Conservation (phyloP, 2,797 vertebrate genomes). For the Melanotaenia nigrans region DNA sequence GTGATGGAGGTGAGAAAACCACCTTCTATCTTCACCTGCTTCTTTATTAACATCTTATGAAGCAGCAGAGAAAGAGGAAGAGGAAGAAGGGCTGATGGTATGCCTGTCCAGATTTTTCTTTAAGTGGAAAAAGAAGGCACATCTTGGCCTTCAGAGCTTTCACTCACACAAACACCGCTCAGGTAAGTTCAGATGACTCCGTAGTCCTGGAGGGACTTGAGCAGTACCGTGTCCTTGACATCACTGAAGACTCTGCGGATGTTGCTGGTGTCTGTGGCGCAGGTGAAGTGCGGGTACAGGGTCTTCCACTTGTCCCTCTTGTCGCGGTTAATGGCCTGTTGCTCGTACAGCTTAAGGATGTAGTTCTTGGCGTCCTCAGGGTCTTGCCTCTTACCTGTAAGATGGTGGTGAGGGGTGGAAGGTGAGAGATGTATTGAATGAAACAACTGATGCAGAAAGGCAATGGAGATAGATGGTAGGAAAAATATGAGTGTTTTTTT, state of each 20-base stretch:
- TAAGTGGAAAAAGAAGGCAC: not conserved
- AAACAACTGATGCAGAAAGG: not conserved
- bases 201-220: constrained; percentile 80
- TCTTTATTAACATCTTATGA: constrained; percentile 14
- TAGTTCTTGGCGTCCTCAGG: constrained; percentile 71
- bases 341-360: constrained; percentile 80
- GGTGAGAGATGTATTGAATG: not conserved
- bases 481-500: too few species aligned
- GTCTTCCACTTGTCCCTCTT: constrained; percentile 70
- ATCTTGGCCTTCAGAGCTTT: constrained; percentile 8
- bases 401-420: not conserved
- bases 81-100: not conserved
- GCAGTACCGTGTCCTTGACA: constrained; percentile 82
- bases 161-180: not conserved
- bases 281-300: constrained; percentile 85
- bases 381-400: constrained; percentile 74
- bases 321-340: constrained; percentile 66
- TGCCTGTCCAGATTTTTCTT: not conserved
- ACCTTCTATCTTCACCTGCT: constrained; percentile 1
- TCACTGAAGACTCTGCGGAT: constrained; percentile 83
- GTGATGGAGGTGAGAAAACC: constrained; percentile 3
- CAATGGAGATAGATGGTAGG: not conserved
- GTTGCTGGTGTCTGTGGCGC: constrained; percentile 85
- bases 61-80: not conserved
- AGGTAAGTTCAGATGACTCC: constrained; percentile 76